Percentiles rank a stretch among this genome's conserved stretches.
Conservation (phyloP, 1,140 invertebrate genomes). For the Onthophagus taurus region DNA sequence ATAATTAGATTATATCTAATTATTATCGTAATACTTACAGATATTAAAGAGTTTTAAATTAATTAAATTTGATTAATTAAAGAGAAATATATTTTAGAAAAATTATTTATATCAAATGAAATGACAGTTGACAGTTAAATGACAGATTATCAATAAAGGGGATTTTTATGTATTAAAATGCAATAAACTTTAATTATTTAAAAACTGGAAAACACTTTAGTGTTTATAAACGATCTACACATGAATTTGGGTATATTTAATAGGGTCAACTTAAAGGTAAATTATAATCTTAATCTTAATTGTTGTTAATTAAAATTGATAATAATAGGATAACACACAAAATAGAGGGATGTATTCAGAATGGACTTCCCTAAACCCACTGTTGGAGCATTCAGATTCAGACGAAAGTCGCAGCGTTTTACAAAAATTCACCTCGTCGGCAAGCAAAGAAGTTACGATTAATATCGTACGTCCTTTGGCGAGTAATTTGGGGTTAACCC, state of each 20-base stretch:
- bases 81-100: no score
- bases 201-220: no score
- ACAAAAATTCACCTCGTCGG: conserved; percentile 68
- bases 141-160: no score
- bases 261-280: conserved; percentile 61
- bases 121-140: no score
- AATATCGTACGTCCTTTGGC: conserved; percentile 76
- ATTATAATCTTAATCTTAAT: conserved; percentile 14
- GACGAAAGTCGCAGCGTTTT: conserved; percentile 67
- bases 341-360: conserved; percentile 73
- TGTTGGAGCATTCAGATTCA: conserved; percentile 55
- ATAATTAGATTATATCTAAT: no score
- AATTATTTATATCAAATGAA: no score
- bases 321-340: conserved; percentile 38
- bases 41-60: no score
- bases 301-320: conserved; percentile 12
- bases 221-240: conserved; percentile 25
- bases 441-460: conserved; percentile 72
- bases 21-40: no score
- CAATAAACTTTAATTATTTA: no score
- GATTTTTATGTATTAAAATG: no score
- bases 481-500: conserved; percentile 63
- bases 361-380: conserved; percentile 65
- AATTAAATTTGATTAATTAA: no score
- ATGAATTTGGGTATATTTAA: conserved; percentile 69